Conservation (phyloP, 2,888 invertebrate genomes). For the Ligdia adustata region DNA sequence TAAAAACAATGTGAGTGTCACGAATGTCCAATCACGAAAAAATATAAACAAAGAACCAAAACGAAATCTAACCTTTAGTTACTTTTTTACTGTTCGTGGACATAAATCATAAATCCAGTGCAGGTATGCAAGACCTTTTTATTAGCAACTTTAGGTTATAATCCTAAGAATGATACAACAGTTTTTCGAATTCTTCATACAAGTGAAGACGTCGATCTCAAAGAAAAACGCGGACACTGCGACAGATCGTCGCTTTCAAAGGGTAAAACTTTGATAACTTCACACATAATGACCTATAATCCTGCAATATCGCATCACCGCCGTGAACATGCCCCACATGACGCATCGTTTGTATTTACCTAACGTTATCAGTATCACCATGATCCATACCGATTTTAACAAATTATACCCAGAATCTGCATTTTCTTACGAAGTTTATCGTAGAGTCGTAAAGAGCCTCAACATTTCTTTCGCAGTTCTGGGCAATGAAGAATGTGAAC, state of each 20-base stretch:
- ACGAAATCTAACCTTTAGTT: neutral
- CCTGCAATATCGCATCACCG: constrained; percentile 25
- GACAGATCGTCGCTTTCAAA: neutral
- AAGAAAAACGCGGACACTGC: neutral
- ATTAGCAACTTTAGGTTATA: constrained; percentile 3
- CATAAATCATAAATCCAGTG: constrained; percentile 5
- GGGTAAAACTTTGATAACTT: no score
- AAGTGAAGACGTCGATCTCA: neutral
- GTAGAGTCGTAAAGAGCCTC: constrained; percentile 19
- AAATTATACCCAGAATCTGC: constrained; percentile 16
- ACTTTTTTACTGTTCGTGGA: constrained; percentile 4
- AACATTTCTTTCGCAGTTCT: constrained; percentile 27
- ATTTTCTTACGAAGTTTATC: constrained; percentile 22
- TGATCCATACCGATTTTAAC: constrained; percentile 25
- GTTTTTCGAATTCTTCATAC: constrained; percentile 1
- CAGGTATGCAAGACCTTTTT: constrained; percentile 8
- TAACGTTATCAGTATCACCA: constrained; percentile 20
- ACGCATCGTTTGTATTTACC: constrained; percentile 26
- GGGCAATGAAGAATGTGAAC: constrained; percentile 28
- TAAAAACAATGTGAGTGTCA: constrained; percentile 3
- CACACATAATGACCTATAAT: constrained; percentile 14
- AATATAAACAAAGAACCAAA: neutral
- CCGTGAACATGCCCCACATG: constrained; percentile 24
- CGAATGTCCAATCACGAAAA: neutral
- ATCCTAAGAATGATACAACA: constrained; percentile 3